Evolutionary conservation across 2,797 vertebrate species (phyloP).

Genomic region (Phalanger gymnotis): DNA sequence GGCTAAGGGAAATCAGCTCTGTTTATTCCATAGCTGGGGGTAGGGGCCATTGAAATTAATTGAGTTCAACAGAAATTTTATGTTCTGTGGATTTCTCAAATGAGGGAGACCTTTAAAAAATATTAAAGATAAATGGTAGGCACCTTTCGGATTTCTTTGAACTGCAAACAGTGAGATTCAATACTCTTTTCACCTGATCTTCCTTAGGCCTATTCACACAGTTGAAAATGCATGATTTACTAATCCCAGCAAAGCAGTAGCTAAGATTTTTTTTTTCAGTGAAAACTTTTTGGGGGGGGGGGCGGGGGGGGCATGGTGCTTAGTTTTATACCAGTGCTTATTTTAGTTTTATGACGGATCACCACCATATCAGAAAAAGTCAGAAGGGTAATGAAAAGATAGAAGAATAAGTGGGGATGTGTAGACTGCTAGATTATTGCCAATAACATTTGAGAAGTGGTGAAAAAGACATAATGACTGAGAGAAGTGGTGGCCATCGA

Average conservation of each 20-base stretch:
- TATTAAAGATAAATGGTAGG: neutral
- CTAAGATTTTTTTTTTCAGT: neutral
- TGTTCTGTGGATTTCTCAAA: conserved; percentile 30
- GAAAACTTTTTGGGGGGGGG: neutral
- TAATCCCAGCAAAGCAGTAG: neutral
- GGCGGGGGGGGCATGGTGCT: neutral
- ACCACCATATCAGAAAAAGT: neutral
- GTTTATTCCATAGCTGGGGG: neutral
- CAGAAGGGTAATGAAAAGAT: neutral
- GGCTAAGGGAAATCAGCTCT: conserved; percentile 27
- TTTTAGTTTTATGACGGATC: neutral
- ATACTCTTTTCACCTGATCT: neutral
- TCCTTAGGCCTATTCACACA: neutral
- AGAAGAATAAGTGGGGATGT: neutral
- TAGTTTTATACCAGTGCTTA: neutral
- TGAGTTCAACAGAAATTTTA: neutral
- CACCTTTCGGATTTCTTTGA: conserved; percentile 30
- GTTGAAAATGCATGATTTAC: neutral
- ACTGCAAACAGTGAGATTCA: neutral
- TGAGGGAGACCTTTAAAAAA: neutral
- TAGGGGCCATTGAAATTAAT: conserved; percentile 21
- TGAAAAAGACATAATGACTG: neutral
- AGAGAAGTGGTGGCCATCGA: neutral
- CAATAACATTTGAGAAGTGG: neutral
- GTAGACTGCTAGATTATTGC: neutral